Base-by-base conservation (phyloP, 2,797 vertebrate genomes). In the Parauchenoglanis punctatus region DNA sequence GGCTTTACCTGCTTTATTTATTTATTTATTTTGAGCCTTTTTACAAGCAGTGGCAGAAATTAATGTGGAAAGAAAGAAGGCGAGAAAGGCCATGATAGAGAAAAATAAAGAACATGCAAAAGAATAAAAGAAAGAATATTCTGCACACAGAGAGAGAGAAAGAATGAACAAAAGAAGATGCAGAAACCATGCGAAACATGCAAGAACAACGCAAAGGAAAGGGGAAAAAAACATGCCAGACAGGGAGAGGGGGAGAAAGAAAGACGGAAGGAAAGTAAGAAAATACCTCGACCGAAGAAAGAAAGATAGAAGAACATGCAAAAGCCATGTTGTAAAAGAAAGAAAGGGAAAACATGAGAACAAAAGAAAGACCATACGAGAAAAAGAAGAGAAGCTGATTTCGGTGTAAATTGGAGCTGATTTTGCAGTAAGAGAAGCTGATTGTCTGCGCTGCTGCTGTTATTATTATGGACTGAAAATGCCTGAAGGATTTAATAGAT, bases 21-120 rank as follows among this genome's bases (percentile, higher is more conserved):
- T 25, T 44, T 17, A 17, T 87, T 83, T 84, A 52, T 40, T 87
- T 46, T 56, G 85, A 49, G 10, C 49, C 31, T 87, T 72, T 75
- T 35, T 72, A 70, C 10, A 49, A 56, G 54, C n/a, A 70, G 4
- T 49, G 23, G 25, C 58, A 59, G 87, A 73, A 81, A 72, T 1
- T 40, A 67, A 49, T 49, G 28, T 40, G n/a, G 59, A 82, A 83
- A 18, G 44, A 83, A 84, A 78, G 85, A 54, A 83, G 83, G 11
- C 35, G 25, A 59, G 77, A 20, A 18, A 31, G 46, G 54, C 0
- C 7, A 31, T 52, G 73, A 3, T 25, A 23, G 25, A 75, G 44
- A 58, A 56, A 5, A 75, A 72, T 1, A 46, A 23, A 46, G 44
- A 49, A 2, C 2, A 15, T 52, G 5, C 5, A 1, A 15, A 7